A percentile compares a stretch with the other conserved stretches of the same genome.
These are phyloP conservation scores for Microtus montanus DNA, from an alignment of 2,113 vertebrate species.

Conservation along the genomic window DNA sequence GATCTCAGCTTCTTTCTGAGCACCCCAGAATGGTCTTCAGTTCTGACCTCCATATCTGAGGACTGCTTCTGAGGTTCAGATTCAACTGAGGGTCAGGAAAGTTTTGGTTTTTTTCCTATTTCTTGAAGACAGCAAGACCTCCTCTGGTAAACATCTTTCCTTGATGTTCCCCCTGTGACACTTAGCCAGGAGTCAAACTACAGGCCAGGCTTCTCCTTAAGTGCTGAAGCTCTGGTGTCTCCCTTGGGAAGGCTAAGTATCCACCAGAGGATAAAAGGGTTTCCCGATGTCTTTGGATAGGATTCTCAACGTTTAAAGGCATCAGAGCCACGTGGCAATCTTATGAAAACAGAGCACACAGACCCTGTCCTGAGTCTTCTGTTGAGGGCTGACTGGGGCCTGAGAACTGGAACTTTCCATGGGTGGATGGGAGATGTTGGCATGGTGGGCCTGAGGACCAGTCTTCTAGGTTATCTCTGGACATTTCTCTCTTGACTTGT, in stretches of 20 bases:
- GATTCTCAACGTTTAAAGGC: neutral
- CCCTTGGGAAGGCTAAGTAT: neutral
- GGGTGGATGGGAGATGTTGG: neutral
- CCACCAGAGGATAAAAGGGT: neutral
- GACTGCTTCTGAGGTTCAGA: neutral
- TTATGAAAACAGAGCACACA: neutral
- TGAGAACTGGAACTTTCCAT: neutral
- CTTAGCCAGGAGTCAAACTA: neutral
- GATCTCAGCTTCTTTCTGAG: neutral
- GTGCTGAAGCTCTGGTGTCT: neutral
- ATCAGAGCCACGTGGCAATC: neutral
- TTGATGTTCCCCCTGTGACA: neutral
- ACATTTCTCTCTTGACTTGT: neutral
- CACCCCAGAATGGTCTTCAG: neutral
- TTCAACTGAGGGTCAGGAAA: neutral
- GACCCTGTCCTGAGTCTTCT: neutral
- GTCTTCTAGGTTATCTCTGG: neutral
- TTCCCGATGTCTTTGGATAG: neutral
- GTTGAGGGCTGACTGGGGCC: neutral
- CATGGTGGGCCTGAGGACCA: fast-evolving
- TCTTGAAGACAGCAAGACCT: too few relatives aligned
- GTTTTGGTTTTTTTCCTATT: neutral
- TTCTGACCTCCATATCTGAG: neutral
- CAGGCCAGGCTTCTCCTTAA: neutral
- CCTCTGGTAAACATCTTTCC: neutral